These are phyloP conservation scores for Ptychodera flava DNA, from an alignment of 35 echinoderm and acorn worm species.

Conservation along the genomic window DNA sequence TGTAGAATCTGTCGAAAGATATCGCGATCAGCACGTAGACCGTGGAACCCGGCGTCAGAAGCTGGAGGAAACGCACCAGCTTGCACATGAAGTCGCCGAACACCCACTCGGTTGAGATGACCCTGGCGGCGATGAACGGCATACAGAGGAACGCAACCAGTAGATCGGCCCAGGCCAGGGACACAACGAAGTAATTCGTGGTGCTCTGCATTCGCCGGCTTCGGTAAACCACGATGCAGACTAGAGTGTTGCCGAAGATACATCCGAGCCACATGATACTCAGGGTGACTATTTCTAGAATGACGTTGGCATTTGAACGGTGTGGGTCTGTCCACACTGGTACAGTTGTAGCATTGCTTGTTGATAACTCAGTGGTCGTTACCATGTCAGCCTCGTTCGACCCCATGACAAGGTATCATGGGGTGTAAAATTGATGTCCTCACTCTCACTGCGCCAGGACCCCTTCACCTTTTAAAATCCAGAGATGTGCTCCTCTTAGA, in stretches of 20 bases:
- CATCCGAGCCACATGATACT: conserved; percentile 19
- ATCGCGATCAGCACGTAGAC: conserved; percentile 74
- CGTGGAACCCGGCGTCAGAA: conserved; percentile 56
- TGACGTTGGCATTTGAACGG: not conserved
- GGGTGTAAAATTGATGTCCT: no score
- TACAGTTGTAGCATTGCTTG: not conserved
- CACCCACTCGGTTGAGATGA: conserved; percentile 47
- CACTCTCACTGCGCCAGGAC: no score
- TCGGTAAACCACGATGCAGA: conserved; percentile 52
- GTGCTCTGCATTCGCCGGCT: conserved; percentile 82
- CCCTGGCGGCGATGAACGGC: conserved; percentile 48
- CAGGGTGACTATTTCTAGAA: not conserved
- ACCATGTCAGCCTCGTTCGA: not conserved
- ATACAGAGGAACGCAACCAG: conserved; percentile 68
- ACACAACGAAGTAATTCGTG: conserved; percentile 97
- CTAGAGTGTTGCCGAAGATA: conserved; percentile 65
- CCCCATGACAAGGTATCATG: no score
- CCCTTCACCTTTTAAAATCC: no score
- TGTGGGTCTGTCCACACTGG: not conserved
- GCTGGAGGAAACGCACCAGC: conserved; percentile 62
- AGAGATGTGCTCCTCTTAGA: no score
- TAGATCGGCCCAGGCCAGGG: conserved; percentile 70
- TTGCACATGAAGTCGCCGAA: conserved; percentile 76
- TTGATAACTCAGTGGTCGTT: not conserved
- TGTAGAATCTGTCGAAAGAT: conserved; percentile 81